Evolutionary conservation across 2,797 vertebrate genomes (phyloP), one percentile per base, ranked within the genome.

Genomic region (Pipistrellus kuhlii): DNA sequence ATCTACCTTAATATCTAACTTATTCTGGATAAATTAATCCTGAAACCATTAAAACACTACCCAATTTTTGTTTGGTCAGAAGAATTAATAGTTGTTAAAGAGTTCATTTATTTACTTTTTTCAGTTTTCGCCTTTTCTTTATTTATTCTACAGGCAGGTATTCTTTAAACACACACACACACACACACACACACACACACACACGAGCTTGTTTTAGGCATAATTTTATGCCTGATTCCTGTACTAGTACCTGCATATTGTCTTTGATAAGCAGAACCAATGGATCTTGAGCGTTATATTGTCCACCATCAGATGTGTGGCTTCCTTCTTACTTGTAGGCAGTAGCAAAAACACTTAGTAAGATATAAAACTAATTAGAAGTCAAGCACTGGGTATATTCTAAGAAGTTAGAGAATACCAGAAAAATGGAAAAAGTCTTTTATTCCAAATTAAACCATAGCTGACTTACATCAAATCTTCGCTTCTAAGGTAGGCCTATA

Each of bases 81-180:
- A 94, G 85, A 92, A 87, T 48, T 81, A 44, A 55, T 69, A 68
- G 18, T 44, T 85, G 27, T 78, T 93, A 73, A 82, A 51, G 25
- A 68, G 85, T 82, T 62, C 21, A 41, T 66, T 80, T 77, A 32
- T 78, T 91, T 66, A 30, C 13, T 84, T 80, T 72, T 48, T 93
- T 91, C 2, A 5, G 35, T 78, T 91, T 46, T 48, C 17, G 81
- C 6, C 68, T 94, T 78, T 44, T 44, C 44, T 44, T 77, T 80
- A 3, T 88, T 85, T 30, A 44, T 81, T 69, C 10, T 48, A 20
- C 2, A 72, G 73, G 35, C 21, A 85, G 13, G 8, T 81, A 35
- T 80, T 80, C 11, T 62, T 59, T 59, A 59, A 30, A 59, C 57
- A 59, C 57, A 59, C 57, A 27, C 11, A 57, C 9, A 57, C 55